Evolutionary conservation across 2,888 invertebrate genomes (phyloP).

Genomic region (Cyaniris semiargus): DNA sequence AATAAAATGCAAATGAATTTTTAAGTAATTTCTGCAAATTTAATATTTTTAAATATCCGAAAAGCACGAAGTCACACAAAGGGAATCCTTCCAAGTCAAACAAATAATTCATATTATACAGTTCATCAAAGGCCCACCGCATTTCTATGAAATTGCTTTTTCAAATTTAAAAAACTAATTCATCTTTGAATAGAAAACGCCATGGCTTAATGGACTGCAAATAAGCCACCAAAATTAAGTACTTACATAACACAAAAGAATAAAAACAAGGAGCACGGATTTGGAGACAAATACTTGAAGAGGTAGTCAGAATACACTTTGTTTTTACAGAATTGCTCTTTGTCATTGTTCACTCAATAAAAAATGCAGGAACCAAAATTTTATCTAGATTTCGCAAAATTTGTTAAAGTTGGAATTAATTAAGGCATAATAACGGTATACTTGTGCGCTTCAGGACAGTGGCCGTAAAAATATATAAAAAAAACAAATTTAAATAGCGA

Average conservation of each 20-base stretch:
- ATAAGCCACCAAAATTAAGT: constrained; percentile 1
- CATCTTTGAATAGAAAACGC: not conserved
- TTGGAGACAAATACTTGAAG: not conserved
- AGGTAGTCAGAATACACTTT: not conserved
- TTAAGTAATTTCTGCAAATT: not conserved
- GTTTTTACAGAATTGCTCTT: not conserved
- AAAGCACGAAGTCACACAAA: not conserved
- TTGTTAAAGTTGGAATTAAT: not conserved
- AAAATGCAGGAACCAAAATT: not conserved
- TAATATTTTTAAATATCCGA: not conserved
- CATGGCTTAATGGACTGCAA: not conserved
- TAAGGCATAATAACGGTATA: not conserved
- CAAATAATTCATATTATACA: constrained; percentile 3
- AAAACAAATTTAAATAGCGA: constrained; percentile 9
- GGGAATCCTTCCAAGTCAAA: not conserved
- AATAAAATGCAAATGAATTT: not conserved
- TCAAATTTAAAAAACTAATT: not conserved
- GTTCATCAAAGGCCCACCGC: constrained; percentile 1
- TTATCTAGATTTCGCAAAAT: not conserved
- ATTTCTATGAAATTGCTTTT: not conserved
- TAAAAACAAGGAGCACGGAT: not conserved
- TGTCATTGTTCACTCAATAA: not conserved
- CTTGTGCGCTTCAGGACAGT: not conserved
- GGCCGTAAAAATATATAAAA: constrained; percentile 1
- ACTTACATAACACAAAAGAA: not conserved